A percentile compares a stretch with the other conserved stretches of the same genome.
Evolutionary conservation across 2,797 vertebrate species (phyloP).

Genomic region (Enteromius mattozi): DNA sequence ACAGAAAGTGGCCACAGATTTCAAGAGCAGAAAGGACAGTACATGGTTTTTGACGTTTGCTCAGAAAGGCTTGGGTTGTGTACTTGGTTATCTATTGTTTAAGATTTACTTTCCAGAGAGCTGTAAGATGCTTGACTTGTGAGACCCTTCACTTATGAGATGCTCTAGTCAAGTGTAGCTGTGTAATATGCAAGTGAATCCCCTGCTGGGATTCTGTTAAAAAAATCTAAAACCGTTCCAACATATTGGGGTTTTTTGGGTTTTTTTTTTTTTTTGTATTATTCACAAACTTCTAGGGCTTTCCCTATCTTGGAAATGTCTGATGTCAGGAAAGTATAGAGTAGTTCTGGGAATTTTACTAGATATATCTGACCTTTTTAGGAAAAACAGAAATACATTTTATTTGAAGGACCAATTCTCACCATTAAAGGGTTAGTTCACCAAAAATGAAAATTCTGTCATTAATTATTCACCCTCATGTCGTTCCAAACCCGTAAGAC

Average conservation of each 20-base stretch:
- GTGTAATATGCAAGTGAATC: neutral
- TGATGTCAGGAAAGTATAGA: neutral
- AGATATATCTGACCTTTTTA: too few relatives aligned
- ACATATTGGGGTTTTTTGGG: neutral
- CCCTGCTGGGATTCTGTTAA: neutral
- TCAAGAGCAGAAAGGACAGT: neutral
- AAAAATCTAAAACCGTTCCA: neutral
- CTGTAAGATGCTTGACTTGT: slow-evolving; percentile 15
- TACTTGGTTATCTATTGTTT: slow-evolving; percentile 3
- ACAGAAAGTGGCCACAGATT: slow-evolving; percentile 1
- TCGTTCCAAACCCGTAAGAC: too few relatives aligned
- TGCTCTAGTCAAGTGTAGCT: neutral
- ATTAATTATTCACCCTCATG: too few relatives aligned
- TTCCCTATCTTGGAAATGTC: neutral
- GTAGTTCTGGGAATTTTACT: neutral
- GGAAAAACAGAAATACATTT: too few relatives aligned
- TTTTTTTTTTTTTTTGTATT: neutral
- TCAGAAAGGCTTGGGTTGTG: neutral
- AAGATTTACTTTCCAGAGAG: neutral
- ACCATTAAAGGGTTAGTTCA: too few relatives aligned
- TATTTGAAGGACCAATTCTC: too few relatives aligned
- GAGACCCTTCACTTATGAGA: neutral
- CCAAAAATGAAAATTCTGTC: too few relatives aligned
- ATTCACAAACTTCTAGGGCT: neutral
- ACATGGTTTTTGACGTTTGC: neutral